A percentile compares a stretch with the other conserved stretches of the same genome.
These are phyloP conservation scores for Corydoras sp. DNA, from an alignment of 2,113 vertebrate species.

Conservation along the genomic window DNA sequence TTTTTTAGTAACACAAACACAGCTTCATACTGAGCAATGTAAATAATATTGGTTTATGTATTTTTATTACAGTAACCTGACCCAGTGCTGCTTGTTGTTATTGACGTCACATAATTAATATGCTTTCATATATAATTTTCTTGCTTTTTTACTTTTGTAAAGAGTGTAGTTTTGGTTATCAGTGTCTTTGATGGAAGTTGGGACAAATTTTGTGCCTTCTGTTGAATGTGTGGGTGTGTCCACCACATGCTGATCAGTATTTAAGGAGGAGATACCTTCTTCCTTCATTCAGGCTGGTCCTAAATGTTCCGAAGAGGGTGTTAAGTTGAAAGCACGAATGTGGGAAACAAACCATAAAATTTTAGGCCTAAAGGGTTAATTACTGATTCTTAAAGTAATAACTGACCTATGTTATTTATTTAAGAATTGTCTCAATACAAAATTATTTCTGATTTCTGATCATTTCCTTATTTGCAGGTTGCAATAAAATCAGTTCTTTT, in stretches of 20 bases:
- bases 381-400: no score
- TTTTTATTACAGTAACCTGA: constrained; percentile 77
- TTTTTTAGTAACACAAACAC: constrained; percentile 66
- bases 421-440: no score
- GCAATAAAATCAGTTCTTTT: no score
- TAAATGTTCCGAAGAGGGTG: constrained; percentile 52
- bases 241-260: constrained; percentile 70
- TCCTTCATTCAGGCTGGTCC: constrained; percentile 85
- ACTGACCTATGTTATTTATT: no score
- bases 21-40: constrained; percentile 56
- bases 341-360: constrained; percentile 23
- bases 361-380: no score
- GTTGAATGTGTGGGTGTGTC: constrained; percentile 69
- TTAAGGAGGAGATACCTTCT: constrained; percentile 53
- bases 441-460: no score
- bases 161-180: constrained; percentile 64
- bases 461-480: no score
- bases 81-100: constrained; percentile 83
- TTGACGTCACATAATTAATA: constrained; percentile 59
- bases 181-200: constrained; percentile 69
- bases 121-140: constrained; percentile 56
- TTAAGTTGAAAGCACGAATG: constrained; percentile 24
- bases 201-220: constrained; percentile 63
- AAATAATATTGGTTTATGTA: constrained; percentile 69
- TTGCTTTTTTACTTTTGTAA: constrained; percentile 51